These are phyloP conservation scores for Hylaeus volcanicus DNA, from an alignment of 1,140 invertebrate genomes.

Conservation along the genomic window DNA sequence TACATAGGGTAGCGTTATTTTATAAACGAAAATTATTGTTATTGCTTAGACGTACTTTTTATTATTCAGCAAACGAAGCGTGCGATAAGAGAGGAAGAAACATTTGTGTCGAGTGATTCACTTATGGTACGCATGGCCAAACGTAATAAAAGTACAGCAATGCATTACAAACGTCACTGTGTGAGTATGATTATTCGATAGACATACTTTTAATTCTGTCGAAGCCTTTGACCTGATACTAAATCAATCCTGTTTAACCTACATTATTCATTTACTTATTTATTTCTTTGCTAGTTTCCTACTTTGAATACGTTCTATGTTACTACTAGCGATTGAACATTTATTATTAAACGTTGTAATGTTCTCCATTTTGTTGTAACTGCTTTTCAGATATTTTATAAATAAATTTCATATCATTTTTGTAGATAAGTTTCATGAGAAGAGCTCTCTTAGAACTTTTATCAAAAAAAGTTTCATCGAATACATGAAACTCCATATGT, in stretches of 20 bases:
- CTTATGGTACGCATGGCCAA: slow-evolving; percentile 56
- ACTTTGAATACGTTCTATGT: too few species aligned
- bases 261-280: too few species aligned
- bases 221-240: neutral
- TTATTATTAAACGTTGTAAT: too few species aligned
- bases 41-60: slow-evolving; percentile 58
- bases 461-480: too few species aligned
- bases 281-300: too few species aligned
- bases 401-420: too few species aligned
- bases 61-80: slow-evolving; percentile 51
- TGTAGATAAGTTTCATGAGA: too few species aligned
- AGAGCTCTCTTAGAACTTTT: too few species aligned
- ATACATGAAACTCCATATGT: too few species aligned
- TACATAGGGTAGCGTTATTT: slow-evolving; percentile 64
- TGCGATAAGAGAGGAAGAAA: slow-evolving; percentile 13
- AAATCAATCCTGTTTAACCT: neutral
- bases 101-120: slow-evolving; percentile 46
- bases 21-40: slow-evolving; percentile 62
- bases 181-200: neutral
- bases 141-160: slow-evolving; percentile 61
- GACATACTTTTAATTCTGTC: neutral
- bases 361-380: too few species aligned
- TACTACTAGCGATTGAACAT: too few species aligned
- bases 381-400: too few species aligned
- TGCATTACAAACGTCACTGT: slow-evolving; percentile 44